phyloP scores from a whole-genome alignment of 2,113 vertebrate genomes.

The chimpanzee (Pan troglodytes) region NHGRI_mPanTro3-v2.1_pri NC_072417.2:68640501-68641000 shows the following conservation, averaged over 20 bases:
- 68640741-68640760: neutral
- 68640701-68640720: neutral
- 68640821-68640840: neutral
- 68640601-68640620: neutral
- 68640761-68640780: neutral
- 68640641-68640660: neutral
- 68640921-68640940: neutral
- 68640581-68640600: neutral
- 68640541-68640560: neutral
- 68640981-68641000: rapidly evolving
- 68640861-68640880: neutral
- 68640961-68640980: neutral
- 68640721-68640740: neutral
- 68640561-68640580: neutral
- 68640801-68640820: neutral
- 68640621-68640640: neutral
- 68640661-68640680: neutral
- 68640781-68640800: neutral
- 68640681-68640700: neutral
- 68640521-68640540: neutral
- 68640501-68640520: neutral
- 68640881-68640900: neutral
- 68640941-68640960: neutral
- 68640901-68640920: neutral
- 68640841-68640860: neutral